Base-by-base conservation (phyloP, 2,888 invertebrate species). In the Uloborus plumipes region DNA sequence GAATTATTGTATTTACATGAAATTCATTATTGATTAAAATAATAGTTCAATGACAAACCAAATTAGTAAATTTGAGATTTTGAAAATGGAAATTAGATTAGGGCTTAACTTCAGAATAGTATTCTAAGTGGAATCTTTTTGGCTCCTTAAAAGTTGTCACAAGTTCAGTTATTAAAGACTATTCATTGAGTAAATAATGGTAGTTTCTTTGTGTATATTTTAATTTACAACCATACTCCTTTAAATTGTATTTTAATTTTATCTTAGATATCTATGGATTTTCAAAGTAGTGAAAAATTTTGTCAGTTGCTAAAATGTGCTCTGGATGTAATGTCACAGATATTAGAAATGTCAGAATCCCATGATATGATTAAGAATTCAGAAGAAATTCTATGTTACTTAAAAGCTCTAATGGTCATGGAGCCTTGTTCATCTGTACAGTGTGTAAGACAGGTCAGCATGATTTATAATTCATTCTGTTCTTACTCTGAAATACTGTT, bases 341-440 rank as follows among this genome's bases (percentile, higher is more conserved):
- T 94, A 64, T 88, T 94, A 81, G 94, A 94, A 89, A 89, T 94
- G 50, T 91, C 92, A 1, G 93, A 93, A 0, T 91, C 93, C 69
- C 90, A 90, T 26, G 95, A 95, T 88, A 92, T 93, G 49, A 93
- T 93, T 0, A 90, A 91, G 66, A 91, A 94, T 66, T 93, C 94
- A 0, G 95, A 96, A 89, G 96, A 96, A 89, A 90, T 96, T 18
- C 90, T 96, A 0, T 91, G 91, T 86, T 95, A 95, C 88, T 90
- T 95, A 11, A 93, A 93, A 87, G 91, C 92, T 0, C 93, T 94
- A 1, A 93, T 95, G 88, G 90, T 91, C 14, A 87, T 94, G 53
- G 93, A 94, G 75, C 92, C 94, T 0, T 92, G 93, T 1, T 89
- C 90, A 7, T 92, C 94, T 0, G 92, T 95, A 0, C 91, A 92